A percentile compares a stretch with the other conserved stretches of the same genome.
phyloP scores from a whole-genome alignment of 2,113 vertebrate genomes.

The Geococcyx californianus region DNA sequence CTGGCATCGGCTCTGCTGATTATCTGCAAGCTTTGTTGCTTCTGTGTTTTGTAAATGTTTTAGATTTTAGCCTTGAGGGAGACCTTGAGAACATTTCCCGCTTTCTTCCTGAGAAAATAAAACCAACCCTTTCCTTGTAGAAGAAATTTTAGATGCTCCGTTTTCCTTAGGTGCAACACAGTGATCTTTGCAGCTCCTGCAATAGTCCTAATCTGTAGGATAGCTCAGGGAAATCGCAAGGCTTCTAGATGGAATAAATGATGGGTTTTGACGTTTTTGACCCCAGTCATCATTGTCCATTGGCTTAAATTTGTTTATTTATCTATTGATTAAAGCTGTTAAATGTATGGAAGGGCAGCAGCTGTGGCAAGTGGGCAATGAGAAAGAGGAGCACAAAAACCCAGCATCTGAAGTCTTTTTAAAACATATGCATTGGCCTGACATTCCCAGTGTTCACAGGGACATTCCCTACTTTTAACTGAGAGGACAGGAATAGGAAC shows the following conservation, averaged over 20 bases:
- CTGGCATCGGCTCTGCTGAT: neutral
- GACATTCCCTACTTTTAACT: neutral
- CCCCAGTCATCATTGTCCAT: neutral
- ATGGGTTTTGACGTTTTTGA: neutral
- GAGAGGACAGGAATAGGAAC: neutral
- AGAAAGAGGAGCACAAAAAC: neutral
- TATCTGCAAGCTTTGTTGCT: conserved; percentile 2
- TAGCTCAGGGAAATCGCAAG: neutral
- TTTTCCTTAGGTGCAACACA: neutral
- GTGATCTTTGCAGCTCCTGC: neutral
- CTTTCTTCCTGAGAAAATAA: neutral
- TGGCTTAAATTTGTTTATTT: neutral
- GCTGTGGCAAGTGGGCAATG: neutral
- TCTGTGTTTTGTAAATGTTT: neutral
- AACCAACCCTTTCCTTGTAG: neutral
- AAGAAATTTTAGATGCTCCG: neutral
- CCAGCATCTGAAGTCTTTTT: neutral
- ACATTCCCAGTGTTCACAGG: neutral
- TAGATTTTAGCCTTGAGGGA: neutral
- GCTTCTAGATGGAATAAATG: neutral
- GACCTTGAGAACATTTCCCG: neutral
- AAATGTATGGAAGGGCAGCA: neutral
- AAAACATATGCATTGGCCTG: neutral
- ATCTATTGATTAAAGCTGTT: neutral
- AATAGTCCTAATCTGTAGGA: accelerated